Evolutionary conservation across 2,888 invertebrate species (phyloP).

Genomic region (Pteria penguin): DNA sequence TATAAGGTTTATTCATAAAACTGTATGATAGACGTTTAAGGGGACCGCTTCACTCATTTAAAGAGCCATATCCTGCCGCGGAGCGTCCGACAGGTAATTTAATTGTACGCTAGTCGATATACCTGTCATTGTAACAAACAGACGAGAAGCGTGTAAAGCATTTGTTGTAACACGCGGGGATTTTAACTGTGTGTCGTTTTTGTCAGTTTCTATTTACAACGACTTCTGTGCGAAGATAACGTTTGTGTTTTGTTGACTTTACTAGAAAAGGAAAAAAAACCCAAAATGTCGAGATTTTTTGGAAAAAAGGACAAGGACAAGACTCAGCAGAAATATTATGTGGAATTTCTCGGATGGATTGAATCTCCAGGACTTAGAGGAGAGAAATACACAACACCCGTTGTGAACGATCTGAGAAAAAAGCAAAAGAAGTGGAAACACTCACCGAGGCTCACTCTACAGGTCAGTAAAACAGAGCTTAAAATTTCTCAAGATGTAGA

Average conservation of each 20-base stretch:
- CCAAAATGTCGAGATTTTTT: slow-evolving; percentile 40
- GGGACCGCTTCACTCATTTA: slow-evolving; percentile 14
- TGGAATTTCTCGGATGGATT: slow-evolving; percentile 92
- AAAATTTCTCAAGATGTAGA: slow-evolving; percentile 91
- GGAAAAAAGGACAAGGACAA: slow-evolving; percentile 39
- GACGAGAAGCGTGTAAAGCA: not conserved
- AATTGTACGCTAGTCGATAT: slow-evolving; percentile 1
- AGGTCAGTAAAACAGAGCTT: slow-evolving; percentile 89
- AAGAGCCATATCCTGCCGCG: slow-evolving; percentile 18
- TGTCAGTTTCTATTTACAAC: not conserved
- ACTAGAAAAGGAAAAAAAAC: not conserved
- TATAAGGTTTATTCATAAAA: not conserved
- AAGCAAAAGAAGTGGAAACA: slow-evolving; percentile 90
- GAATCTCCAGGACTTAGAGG: slow-evolving; percentile 94
- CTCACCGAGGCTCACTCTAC: slow-evolving; percentile 88
- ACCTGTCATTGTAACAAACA: not conserved
- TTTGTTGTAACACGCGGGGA: not conserved
- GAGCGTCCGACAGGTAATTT: slow-evolving; percentile 11
- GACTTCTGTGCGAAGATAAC: not conserved
- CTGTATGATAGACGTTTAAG: not conserved
- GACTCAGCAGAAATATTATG: slow-evolving; percentile 81
- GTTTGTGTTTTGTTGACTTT: not conserved
- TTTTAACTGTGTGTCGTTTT: too few relatives aligned
- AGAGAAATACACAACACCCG: slow-evolving; percentile 90
- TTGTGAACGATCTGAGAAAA: slow-evolving; percentile 90